These are phyloP conservation scores for Platysternon megacephalum DNA, from an alignment of 2,113 vertebrate species.

Conservation along the genomic window DNA sequence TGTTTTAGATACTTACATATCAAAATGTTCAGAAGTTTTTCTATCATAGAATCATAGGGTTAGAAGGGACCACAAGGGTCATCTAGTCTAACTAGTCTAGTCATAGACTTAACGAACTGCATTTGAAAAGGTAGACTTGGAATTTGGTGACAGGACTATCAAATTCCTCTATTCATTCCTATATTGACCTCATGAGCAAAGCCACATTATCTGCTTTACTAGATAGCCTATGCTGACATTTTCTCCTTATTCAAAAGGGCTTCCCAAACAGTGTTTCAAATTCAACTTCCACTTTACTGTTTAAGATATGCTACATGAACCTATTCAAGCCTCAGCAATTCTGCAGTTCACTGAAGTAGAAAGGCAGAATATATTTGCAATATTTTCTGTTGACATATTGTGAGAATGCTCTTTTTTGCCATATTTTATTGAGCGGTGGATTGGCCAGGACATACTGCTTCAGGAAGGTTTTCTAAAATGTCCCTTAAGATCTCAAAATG, in stretches of 20 bases:
- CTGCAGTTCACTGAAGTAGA: background rate
- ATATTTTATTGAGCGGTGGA: background rate
- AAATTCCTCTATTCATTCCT: background rate
- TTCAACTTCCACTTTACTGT: background rate
- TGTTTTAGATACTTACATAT: background rate
- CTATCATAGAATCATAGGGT: background rate
- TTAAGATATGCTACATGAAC: background rate
- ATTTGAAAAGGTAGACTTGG: background rate
- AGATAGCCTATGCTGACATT: background rate
- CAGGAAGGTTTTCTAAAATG: background rate
- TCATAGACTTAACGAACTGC: background rate
- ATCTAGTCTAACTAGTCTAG: background rate
- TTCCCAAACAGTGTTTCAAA: background rate
- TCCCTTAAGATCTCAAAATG: accelerated
- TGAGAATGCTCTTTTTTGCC: background rate
- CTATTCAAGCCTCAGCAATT: background rate
- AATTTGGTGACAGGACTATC: background rate
- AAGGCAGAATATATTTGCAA: background rate
- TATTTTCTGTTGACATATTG: background rate
- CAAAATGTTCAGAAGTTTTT: background rate
- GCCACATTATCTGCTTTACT: background rate
- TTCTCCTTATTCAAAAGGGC: background rate
- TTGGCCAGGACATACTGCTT: background rate
- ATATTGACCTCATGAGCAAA: background rate
- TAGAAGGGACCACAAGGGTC: background rate